phyloP scores from a whole-genome alignment of 92 coral and sea anemone species.

The Siderastrea siderea region DNA sequence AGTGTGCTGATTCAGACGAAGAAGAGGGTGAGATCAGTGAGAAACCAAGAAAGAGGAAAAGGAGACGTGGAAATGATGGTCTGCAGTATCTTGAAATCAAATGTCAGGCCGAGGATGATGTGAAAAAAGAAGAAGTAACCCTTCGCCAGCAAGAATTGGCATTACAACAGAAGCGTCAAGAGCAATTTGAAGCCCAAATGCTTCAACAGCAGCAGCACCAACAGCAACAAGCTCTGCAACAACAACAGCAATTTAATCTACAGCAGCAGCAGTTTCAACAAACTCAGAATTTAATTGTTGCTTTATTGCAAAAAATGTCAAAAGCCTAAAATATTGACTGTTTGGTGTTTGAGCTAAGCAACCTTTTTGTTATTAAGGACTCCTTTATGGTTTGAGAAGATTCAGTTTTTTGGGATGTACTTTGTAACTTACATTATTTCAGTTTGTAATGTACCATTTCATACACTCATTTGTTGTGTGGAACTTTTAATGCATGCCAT shows the following conservation, averaged over 20 bases:
- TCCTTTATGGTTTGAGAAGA: background rate
- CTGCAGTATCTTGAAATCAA: slow-evolving; percentile 61
- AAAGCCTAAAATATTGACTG: slow-evolving; percentile 4
- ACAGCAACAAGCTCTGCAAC: slow-evolving; percentile 21
- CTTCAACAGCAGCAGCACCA: slow-evolving; percentile 45
- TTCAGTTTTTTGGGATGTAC: background rate
- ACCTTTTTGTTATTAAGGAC: background rate
- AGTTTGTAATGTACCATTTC: background rate
- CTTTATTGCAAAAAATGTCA: slow-evolving; percentile 4
- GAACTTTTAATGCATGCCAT: too few species aligned
- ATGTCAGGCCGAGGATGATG: slow-evolving; percentile 59
- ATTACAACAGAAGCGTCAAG: slow-evolving; percentile 58
- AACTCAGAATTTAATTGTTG: slow-evolving; percentile 18
- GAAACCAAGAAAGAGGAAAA: slow-evolving; percentile 43
- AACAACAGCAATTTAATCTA: slow-evolving; percentile 24
- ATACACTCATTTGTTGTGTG: background rate
- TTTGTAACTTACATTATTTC: background rate
- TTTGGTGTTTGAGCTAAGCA: background rate
- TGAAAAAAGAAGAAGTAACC: slow-evolving; percentile 64
- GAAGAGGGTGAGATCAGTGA: slow-evolving; percentile 30
- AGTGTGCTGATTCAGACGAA: slow-evolving; percentile 25
- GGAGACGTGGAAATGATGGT: slow-evolving; percentile 57
- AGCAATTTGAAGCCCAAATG: slow-evolving; percentile 54
- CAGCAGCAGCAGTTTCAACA: slow-evolving; percentile 12
- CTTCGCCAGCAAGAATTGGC: slow-evolving; percentile 47